phyloP scores from a whole-genome alignment of 2,888 invertebrate species.

The Latrodectus hesperus region DNA sequence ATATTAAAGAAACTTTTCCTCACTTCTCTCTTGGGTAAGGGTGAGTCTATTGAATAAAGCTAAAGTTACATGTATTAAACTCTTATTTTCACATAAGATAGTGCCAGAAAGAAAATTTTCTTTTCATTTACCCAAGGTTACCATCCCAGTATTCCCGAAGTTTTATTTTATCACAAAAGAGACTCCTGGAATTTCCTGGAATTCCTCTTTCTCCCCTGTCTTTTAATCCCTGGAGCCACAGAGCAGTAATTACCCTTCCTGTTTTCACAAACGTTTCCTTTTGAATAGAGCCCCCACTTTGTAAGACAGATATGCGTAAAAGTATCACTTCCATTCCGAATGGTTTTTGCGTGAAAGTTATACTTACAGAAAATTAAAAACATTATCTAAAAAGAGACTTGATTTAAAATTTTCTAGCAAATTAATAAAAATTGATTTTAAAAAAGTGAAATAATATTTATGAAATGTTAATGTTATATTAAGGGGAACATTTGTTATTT shows the following conservation, averaged over 20 bases:
- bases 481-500: too few relatives aligned
- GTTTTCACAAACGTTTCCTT: constrained; percentile 15
- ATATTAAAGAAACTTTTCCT: too few relatives aligned
- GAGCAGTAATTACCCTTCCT: constrained; percentile 31
- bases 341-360: too few relatives aligned
- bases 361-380: too few relatives aligned
- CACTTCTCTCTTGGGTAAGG: too few relatives aligned
- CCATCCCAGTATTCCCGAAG: constrained; percentile 1
- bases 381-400: too few relatives aligned
- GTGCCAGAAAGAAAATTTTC: constrained; percentile 6
- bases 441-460: too few relatives aligned
- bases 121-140: constrained; percentile 25
- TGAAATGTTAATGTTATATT: too few relatives aligned
- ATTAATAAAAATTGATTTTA: too few relatives aligned
- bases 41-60: constrained; percentile 10
- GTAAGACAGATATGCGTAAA: constrained; percentile 6
- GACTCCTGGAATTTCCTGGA: not conserved
- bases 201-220: not conserved
- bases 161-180: constrained; percentile 3
- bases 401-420: too few relatives aligned
- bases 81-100: constrained; percentile 1
- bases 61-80: not conserved
- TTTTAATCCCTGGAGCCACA: constrained; percentile 9
- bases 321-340: not conserved
- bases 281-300: not conserved